Percentiles rank a stretch among this genome's conserved stretches.
Conservation (phyloP, 2,888 invertebrate genomes). For the Ennomos erosarius region DNA sequence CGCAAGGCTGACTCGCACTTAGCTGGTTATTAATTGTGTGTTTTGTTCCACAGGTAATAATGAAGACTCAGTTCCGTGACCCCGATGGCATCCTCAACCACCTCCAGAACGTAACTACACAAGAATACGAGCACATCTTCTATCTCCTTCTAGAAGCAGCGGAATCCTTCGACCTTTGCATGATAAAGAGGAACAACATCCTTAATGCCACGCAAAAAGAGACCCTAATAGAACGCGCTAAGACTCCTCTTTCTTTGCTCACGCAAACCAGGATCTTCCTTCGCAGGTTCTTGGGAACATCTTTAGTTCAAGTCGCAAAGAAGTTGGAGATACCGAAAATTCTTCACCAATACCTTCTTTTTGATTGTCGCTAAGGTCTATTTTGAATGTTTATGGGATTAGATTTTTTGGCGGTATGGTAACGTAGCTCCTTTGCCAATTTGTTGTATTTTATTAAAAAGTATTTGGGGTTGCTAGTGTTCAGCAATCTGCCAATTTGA, state of each 20-base stretch:
- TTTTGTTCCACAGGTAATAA: conserved; percentile 85
- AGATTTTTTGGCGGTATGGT: conserved; percentile 49
- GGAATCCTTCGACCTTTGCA: conserved; percentile 91
- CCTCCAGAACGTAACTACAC: conserved; percentile 87
- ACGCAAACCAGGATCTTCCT: conserved; percentile 87
- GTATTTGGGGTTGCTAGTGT: conserved; percentile 46
- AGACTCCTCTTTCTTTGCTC: conserved; percentile 87
- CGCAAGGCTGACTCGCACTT: too few species aligned
- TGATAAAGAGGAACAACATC: conserved; percentile 90
- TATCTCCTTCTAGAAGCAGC: conserved; percentile 89
- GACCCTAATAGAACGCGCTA: conserved; percentile 87
- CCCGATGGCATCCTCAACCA: conserved; percentile 93
- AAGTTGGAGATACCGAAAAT: conserved; percentile 83
- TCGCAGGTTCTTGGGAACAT: conserved; percentile 84
- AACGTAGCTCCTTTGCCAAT: conserved; percentile 1
- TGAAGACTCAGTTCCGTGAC: conserved; percentile 93
- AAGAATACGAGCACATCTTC: conserved; percentile 83
- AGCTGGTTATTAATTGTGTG: background rate
- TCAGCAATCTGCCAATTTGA: conserved; percentile 29
- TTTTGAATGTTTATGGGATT: conserved; percentile 25
- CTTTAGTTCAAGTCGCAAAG: conserved; percentile 69
- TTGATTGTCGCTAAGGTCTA: conserved; percentile 85
- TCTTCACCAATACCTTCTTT: conserved; percentile 88
- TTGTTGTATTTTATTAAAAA: conserved; percentile 35
- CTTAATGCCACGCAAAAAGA: conserved; percentile 88